These are phyloP conservation scores for Pampusana beccarii DNA, from an alignment of 2,113 vertebrate genomes.

Conservation along the genomic window DNA sequence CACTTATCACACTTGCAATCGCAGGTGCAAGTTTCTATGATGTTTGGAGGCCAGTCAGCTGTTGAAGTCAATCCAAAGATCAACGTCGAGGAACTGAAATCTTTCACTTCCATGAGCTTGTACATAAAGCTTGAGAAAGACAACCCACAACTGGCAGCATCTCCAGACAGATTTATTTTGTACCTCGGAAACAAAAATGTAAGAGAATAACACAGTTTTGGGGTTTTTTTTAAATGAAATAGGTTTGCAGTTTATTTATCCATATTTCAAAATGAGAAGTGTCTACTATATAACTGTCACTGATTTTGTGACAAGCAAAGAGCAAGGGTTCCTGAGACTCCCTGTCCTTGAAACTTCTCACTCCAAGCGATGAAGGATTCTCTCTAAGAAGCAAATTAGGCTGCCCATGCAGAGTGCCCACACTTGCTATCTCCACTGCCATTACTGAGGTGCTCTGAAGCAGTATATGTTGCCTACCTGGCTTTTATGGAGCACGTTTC, in stretches of 20 bases:
- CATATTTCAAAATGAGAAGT: not conserved
- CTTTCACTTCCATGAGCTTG: conserved; percentile 91
- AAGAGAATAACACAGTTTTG: conserved; percentile 60
- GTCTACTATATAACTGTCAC: not conserved
- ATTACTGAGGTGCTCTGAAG: not conserved
- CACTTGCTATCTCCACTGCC: not conserved
- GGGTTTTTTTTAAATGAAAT: too few relatives aligned
- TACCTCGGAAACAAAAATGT: conserved; percentile 93
- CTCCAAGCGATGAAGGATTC: not conserved
- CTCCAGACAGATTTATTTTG: conserved; percentile 89
- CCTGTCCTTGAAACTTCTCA: not conserved
- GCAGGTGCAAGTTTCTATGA: conserved; percentile 97
- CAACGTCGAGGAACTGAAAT: conserved; percentile 87
- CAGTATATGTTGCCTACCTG: not conserved
- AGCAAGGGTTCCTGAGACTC: not conserved
- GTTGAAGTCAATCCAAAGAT: conserved; percentile 89
- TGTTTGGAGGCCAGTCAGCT: conserved; percentile 90
- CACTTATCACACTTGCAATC: conserved; percentile 8
- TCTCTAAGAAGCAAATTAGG: not conserved
- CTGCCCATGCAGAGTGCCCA: not conserved
- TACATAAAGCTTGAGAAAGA: conserved; percentile 83
- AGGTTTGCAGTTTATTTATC: not conserved
- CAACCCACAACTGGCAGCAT: conserved; percentile 77
- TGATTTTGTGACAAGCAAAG: not conserved
- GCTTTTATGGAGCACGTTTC: not conserved